Base-by-base conservation (phyloP, 2,113 vertebrate genomes). In the Thunnus thynnus region DNA sequence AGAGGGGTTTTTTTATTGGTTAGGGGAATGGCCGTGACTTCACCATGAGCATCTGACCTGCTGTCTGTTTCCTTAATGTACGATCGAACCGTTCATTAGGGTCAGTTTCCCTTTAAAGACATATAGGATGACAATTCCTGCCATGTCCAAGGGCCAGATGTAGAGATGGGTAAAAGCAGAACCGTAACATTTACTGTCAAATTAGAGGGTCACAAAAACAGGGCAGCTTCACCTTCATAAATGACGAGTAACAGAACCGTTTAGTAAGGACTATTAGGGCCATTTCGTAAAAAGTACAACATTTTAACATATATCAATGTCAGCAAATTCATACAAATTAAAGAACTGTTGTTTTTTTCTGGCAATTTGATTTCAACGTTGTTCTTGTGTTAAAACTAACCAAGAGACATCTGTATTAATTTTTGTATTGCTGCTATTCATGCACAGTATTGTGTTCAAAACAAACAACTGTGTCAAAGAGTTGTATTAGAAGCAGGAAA, bases 61-160 rank as follows among this genome's bases (percentile, higher is more conserved):
- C 80, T n/a, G 74, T 50, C 72, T 48, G 48, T 74, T 90, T 76
- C 52, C 60, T 72, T 60, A 76, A 60, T 57, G 76, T 62, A 68
- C 13, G 14, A 32, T 62, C 22, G 78, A 44, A 84, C 36, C 62
- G 72, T 14, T 66, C 80, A 82, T 84, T 70, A 75, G 44, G 41
- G 48, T 77, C 83, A 50, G 55, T 67, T 86, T 86, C n/a, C 57
- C 36, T 73, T 72, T 16, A 77, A 62, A 63, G 80, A 85, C 46
- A 48, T 25, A 60, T 63, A 64, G 50, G 73, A 85, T 77, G 64
- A 32, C 32, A 77, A 47, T 41, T 12, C 14, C 14, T 22, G 57
- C 32, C 44, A 25, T 64, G 68, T 55, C 16, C n/a, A 61, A 57
- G 22, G 64, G 74, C 27, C 78, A 54, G 17, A 62, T 72, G 75